Evolutionary conservation across 2,888 invertebrate genomes (phyloP), one percentile per base, ranked within the genome.

Genomic region (Drosophila kuntzei): DNA sequence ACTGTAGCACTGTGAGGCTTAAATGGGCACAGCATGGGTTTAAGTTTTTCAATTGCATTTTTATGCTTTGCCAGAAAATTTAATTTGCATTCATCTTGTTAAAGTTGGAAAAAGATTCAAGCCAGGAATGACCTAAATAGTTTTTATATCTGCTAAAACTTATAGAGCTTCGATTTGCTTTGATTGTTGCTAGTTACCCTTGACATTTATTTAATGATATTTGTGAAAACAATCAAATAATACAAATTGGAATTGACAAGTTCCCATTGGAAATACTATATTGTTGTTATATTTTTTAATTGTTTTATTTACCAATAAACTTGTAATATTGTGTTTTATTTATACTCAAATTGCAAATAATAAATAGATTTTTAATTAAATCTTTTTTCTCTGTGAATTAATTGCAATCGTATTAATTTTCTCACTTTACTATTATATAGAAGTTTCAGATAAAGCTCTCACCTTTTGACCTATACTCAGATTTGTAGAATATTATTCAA

Each of bases 11-110:
- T 44, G 37, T 32, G 49, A 29, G 25, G 32, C 51, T 75, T 49
- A 59, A 58, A 16, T 34, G 41, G n/a, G 36, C 46, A 46, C 58
- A 58, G 63, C 73, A 47, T 59, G 39, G 25, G 27, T 47, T 59
- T 34, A 62, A 58, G 44, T 53, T 67, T 67, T 55, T 8, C 61
- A 63, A 73, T 68, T 63, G 73, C 2, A 7, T 57, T 60, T 73
- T 51, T 59, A 55, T 59, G 51, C 69, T 39, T 27, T 22, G 44
- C 47, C 14, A 3, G 14, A 34, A 43, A 69, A 73, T 69, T 60
- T 63, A 29, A 73, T 68, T 62, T 62, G 29, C 43, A 49, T 53
- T 29, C 27, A 29, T 29, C 12, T 29, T 27, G n/a, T 1, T 25
- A 14, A 25, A 44, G n/a, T 25, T 44, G 14, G 3, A 1, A 8